phyloP scores from a whole-genome alignment of 2,888 invertebrate genomes.

The Orthonychiurus folsomi region DNA sequence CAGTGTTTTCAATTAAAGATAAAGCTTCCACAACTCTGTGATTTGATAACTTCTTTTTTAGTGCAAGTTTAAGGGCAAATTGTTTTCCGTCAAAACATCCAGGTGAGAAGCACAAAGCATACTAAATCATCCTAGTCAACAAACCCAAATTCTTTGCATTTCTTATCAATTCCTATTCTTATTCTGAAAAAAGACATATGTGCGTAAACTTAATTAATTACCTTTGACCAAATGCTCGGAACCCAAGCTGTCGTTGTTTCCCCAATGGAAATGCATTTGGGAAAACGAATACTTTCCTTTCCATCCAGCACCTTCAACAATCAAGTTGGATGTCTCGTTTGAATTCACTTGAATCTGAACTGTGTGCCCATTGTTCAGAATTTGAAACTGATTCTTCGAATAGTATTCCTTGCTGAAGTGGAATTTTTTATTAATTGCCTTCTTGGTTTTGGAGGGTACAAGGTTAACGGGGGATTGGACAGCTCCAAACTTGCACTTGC shows the following conservation, averaged over 20 bases:
- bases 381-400: neutral
- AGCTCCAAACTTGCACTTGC: conserved; percentile 9
- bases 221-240: conserved; percentile 11
- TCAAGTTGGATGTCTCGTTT: neutral
- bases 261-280: conserved; percentile 14
- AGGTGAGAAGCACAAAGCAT: too few relatives aligned
- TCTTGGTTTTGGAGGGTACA: neutral
- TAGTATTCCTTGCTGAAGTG: conserved; percentile 8
- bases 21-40: too few relatives aligned
- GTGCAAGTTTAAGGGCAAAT: too few relatives aligned
- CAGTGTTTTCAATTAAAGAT: too few relatives aligned
- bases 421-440: neutral
- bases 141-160: too few relatives aligned
- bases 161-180: too few relatives aligned
- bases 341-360: neutral
- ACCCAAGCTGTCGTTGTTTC: neutral
- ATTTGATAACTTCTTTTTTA: too few relatives aligned
- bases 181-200: too few relatives aligned
- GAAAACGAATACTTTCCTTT: conserved; percentile 6
- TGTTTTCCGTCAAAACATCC: too few relatives aligned
- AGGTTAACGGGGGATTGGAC: conserved; percentile 8
- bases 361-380: conserved; percentile 13
- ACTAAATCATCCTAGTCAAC: too few relatives aligned
- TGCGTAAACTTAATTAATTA: neutral
- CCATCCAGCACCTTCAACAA: conserved; percentile 2